These are phyloP conservation scores for Malacoctenus gilli DNA, from an alignment of 2,797 vertebrate species.

Conservation along the genomic window DNA sequence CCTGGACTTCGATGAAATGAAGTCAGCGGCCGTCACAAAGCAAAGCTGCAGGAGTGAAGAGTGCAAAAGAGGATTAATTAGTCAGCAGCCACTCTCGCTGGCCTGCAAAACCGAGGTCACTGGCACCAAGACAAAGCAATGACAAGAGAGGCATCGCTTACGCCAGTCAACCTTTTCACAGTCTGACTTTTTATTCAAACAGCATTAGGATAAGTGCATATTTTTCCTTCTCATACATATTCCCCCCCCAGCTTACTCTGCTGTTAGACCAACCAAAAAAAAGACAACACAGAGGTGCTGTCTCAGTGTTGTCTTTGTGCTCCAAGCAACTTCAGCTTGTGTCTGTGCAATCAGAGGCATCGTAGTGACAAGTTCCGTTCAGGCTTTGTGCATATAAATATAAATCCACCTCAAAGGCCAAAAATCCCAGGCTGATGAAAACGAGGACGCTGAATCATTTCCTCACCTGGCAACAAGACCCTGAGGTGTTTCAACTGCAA, in stretches of 20 bases:
- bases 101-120: constrained; percentile 43
- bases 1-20: constrained; percentile 57
- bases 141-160: too few species aligned
- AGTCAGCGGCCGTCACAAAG: constrained; percentile 55
- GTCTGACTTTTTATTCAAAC: too few species aligned
- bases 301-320: neutral
- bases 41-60: constrained; percentile 62
- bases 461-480: constrained; percentile 7
- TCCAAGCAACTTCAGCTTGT: constrained; percentile 15
- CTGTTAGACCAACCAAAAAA: neutral
- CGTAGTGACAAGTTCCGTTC: constrained; percentile 2
- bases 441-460: constrained; percentile 18
- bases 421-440: constrained; percentile 13
- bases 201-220: too few species aligned
- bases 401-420: constrained; percentile 5
- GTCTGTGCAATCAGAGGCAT: constrained; percentile 10
- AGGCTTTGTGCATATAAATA: constrained; percentile 8
- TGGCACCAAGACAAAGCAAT: constrained; percentile 28
- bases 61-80: constrained; percentile 80
- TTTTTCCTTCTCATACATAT: neutral
- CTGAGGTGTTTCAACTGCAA: constrained; percentile 22
- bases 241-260: neutral
- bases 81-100: constrained; percentile 74
- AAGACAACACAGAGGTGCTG: neutral
- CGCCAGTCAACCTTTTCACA: too few species aligned